Evolutionary conservation across 2,113 vertebrate species (phyloP).

Genomic region (Onychostoma macrolepis): DNA sequence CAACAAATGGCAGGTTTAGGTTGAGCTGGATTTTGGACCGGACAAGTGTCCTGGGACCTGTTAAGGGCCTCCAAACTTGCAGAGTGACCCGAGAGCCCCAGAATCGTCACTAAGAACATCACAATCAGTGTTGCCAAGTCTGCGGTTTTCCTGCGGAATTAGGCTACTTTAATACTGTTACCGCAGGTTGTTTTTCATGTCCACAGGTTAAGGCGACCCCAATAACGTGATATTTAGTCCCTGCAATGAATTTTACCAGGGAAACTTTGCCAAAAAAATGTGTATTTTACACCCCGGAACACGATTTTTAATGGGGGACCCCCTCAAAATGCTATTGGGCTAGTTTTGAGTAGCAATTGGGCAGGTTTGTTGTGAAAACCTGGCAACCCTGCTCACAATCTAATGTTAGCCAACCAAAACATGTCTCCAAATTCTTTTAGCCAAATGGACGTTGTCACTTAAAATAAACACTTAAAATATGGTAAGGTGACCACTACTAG

Average conservation of each 20-base stretch:
- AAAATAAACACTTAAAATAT: not conserved
- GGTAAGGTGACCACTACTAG: not conserved
- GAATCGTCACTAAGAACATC: not conserved
- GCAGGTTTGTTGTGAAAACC: too few species aligned
- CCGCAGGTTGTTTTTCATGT: too few species aligned
- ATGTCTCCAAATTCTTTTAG: not conserved
- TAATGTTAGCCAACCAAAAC: not conserved
- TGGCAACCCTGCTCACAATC: not conserved
- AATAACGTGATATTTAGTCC: too few species aligned
- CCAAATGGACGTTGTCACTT: not conserved
- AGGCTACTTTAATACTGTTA: too few species aligned
- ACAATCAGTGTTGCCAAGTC: not conserved
- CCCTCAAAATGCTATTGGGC: too few species aligned
- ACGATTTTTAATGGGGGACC: too few species aligned
- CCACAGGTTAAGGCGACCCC: too few species aligned
- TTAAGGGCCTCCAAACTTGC: not conserved
- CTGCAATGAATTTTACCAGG: too few species aligned
- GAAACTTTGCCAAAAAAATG: too few species aligned
- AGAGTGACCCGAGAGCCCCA: not conserved
- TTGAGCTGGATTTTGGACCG: not conserved
- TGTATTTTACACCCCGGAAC: too few species aligned
- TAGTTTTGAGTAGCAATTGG: too few species aligned
- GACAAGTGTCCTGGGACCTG: not conserved
- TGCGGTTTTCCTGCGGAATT: too few species aligned
- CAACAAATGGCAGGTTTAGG: slow-evolving; percentile 12